Percentiles rank a stretch among this genome's conserved stretches.
Conservation (phyloP, 2,888 invertebrate species). For the Rhagium mordax region DNA sequence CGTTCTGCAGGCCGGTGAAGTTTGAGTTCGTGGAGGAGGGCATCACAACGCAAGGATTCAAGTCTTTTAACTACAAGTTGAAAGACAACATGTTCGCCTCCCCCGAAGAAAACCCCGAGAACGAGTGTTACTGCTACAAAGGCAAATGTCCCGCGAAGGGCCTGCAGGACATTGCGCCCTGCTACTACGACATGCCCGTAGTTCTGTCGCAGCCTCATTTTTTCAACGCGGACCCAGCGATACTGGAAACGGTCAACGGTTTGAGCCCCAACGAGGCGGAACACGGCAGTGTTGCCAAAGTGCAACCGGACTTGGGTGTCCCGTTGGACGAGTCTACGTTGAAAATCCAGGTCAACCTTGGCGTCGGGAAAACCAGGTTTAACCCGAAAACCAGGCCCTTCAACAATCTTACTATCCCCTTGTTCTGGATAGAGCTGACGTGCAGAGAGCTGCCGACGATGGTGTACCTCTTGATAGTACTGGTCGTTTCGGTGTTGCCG, state of each 20-base stretch:
- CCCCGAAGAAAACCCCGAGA: constrained; percentile 73
- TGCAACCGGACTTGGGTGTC: constrained; percentile 82
- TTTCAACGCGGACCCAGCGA: constrained; percentile 75
- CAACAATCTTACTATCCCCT: constrained; percentile 78
- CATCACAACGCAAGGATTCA: constrained; percentile 71
- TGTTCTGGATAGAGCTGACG: constrained; percentile 80
- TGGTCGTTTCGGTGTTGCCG: constrained; percentile 57
- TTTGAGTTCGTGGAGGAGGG: constrained; percentile 69
- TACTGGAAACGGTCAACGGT: constrained; percentile 76
- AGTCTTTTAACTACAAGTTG: constrained; percentile 76
- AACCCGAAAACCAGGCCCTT: constrained; percentile 76
- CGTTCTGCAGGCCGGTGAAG: constrained; percentile 83
- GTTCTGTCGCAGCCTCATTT: constrained; percentile 77
- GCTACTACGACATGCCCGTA: constrained; percentile 79
- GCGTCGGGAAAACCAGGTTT: constrained; percentile 76
- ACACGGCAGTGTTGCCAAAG: constrained; percentile 74
- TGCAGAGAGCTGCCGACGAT: constrained; percentile 63
- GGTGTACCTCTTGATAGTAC: constrained; percentile 53
- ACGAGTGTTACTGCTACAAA: constrained; percentile 76
- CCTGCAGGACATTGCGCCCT: constrained; percentile 71
- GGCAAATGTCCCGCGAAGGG: constrained; percentile 84
- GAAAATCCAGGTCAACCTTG: constrained; percentile 82
- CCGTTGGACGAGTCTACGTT: constrained; percentile 75
- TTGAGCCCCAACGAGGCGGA: constrained; percentile 74
- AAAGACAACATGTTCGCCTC: constrained; percentile 75